phyloP scores from a whole-genome alignment of 2,888 invertebrate species.

The Gastracanthus pulcherrimus region DNA sequence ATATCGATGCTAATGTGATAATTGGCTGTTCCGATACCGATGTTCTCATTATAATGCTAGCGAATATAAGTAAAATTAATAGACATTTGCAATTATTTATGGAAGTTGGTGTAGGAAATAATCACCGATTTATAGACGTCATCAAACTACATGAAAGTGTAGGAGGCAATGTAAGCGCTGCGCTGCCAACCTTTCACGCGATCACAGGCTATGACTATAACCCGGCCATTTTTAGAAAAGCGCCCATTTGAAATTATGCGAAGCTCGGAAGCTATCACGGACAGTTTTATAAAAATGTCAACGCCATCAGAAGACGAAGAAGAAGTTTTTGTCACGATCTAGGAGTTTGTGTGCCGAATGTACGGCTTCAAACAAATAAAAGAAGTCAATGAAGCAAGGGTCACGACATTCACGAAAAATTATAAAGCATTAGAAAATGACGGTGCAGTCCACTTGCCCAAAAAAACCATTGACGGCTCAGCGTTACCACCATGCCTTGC shows the following conservation, averaged over 20 bases:
- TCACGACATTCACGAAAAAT: conserved; percentile 7
- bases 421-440: background rate
- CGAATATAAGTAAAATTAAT: no score
- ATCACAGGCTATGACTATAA: conserved; percentile 60
- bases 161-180: conserved; percentile 41
- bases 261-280: background rate
- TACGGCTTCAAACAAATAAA: conserved; percentile 1
- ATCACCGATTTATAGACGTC: conserved; percentile 52
- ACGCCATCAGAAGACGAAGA: background rate
- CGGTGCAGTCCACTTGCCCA: background rate
- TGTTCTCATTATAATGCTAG: no score
- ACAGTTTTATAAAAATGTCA: background rate
- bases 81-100: no score
- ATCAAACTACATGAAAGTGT: conserved; percentile 48
- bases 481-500: background rate
- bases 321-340: background rate
- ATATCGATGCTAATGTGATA: conserved; percentile 42
- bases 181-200: conserved; percentile 57
- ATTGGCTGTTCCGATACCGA: no score
- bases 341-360: conserved; percentile 39
- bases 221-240: no score
- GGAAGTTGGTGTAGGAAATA: conserved; percentile 54
- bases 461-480: background rate
- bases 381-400: conserved; percentile 26
- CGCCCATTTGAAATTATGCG: conserved; percentile 17